Evolutionary conservation across 2,888 invertebrate species (phyloP).

Genomic region (Tipula vernalis): DNA sequence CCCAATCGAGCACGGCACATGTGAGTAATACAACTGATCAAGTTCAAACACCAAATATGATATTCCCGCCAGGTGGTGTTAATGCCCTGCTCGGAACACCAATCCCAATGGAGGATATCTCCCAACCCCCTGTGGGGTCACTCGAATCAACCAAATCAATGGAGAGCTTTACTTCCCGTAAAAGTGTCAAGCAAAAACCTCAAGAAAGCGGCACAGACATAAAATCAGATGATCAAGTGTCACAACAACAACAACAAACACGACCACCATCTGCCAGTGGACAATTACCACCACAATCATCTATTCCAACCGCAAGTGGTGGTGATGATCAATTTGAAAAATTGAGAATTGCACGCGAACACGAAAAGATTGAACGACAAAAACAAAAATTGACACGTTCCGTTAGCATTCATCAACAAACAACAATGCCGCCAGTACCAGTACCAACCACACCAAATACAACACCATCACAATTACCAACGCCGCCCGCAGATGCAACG

Average conservation of each 20-base stretch:
- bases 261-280: not conserved
- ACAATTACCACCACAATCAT: not conserved
- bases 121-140: constrained; percentile 9
- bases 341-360: constrained; percentile 52
- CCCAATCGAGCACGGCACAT: constrained; percentile 27
- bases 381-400: constrained; percentile 46
- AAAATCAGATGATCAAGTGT: not conserved
- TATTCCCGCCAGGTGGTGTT: constrained; percentile 33
- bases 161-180: not conserved
- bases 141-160: constrained; percentile 6
- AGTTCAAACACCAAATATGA: not conserved
- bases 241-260: no score
- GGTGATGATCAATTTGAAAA: constrained; percentile 57
- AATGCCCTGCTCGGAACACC: constrained; percentile 30
- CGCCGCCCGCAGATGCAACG: not conserved
- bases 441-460: not conserved
- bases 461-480: not conserved
- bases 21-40: constrained; percentile 15
- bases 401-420: constrained; percentile 26
- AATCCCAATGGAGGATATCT: constrained; percentile 24
- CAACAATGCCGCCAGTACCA: not conserved
- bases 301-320: not conserved
- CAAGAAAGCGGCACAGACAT: not conserved
- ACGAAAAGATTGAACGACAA: constrained; percentile 50
- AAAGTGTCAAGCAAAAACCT: not conserved